Percentiles rank a stretch among this genome's conserved stretches.
Evolutionary conservation across 2,888 invertebrate genomes (phyloP).

Genomic region (Aleiodes leptofemur): DNA sequence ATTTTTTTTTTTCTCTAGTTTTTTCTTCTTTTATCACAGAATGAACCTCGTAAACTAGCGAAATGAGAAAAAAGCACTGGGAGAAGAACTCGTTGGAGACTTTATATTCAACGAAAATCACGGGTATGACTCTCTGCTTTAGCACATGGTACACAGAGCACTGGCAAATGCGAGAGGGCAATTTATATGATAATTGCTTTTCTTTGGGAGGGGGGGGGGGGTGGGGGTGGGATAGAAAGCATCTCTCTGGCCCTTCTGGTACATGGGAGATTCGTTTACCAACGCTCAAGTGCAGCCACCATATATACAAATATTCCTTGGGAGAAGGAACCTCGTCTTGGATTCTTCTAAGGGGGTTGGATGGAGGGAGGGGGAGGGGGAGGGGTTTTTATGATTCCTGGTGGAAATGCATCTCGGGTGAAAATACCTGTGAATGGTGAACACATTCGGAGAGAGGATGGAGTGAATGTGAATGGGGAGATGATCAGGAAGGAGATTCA

Average conservation of each 20-base stretch:
- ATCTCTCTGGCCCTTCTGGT: conserved; percentile 55
- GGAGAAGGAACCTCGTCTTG: not conserved
- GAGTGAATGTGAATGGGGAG: too few species aligned
- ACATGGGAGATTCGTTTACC: conserved; percentile 59
- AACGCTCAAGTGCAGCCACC: conserved; percentile 56
- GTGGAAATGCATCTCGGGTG: conserved; percentile 21
- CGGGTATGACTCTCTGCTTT: conserved; percentile 19
- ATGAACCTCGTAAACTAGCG: conserved; percentile 26
- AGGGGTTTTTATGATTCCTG: conserved; percentile 42
- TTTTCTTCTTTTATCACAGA: not conserved
- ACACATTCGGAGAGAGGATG: too few species aligned
- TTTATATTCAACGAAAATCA: conserved; percentile 33
- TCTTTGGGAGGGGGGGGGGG: not conserved
- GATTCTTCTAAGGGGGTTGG: not conserved
- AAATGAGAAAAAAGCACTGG: conserved; percentile 1
- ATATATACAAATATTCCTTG: conserved; percentile 31
- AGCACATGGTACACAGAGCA: not conserved
- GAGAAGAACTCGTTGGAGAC: not conserved
- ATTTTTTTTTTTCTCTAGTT: too few species aligned
- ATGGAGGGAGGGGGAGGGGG: too few species aligned
- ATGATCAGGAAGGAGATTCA: too few species aligned
- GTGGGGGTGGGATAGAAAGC: too few species aligned
- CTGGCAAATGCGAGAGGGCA: conserved; percentile 57
- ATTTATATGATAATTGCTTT: conserved; percentile 72
- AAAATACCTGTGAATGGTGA: too few species aligned